Evolutionary conservation across 2,888 invertebrate genomes (phyloP).

Genomic region (Limnephilus marmoratus): DNA sequence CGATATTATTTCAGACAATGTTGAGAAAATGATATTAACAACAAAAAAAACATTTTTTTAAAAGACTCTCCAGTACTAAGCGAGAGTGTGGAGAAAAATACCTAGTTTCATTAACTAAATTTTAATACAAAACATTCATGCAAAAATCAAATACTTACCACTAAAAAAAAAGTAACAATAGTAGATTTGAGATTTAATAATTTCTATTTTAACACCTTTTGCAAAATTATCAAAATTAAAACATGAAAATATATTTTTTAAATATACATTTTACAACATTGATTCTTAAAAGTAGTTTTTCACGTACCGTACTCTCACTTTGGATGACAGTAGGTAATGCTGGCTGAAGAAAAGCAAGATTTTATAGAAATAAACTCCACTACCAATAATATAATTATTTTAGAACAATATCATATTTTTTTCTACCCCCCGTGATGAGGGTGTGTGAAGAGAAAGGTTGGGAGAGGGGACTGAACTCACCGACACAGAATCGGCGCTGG

Average conservation of each 20-base stretch:
- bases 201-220: no score
- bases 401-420: not conserved
- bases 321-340: not conserved
- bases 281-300: not conserved
- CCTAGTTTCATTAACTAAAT: no score
- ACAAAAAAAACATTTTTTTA: no score
- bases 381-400: not conserved
- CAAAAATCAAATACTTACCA: no score
- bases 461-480: conserved; percentile 75
- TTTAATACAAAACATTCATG: no score
- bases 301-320: not conserved
- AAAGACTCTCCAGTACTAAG: no score
- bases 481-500: conserved; percentile 86
- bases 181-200: no score
- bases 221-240: no score
- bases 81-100: no score
- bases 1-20: no score
- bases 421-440: not conserved
- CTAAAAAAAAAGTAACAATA: no score
- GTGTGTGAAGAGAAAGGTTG: not conserved
- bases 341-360: not conserved
- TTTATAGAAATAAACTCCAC: not conserved
- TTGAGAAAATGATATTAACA: no score
- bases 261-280: not conserved
- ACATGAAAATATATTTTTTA: not conserved